Evolutionary conservation across 30 jellyfish, hydroid and myxozoan species (phyloP), one percentile per base, ranked within the genome.

Genomic region (Catostylus mosaicus): DNA sequence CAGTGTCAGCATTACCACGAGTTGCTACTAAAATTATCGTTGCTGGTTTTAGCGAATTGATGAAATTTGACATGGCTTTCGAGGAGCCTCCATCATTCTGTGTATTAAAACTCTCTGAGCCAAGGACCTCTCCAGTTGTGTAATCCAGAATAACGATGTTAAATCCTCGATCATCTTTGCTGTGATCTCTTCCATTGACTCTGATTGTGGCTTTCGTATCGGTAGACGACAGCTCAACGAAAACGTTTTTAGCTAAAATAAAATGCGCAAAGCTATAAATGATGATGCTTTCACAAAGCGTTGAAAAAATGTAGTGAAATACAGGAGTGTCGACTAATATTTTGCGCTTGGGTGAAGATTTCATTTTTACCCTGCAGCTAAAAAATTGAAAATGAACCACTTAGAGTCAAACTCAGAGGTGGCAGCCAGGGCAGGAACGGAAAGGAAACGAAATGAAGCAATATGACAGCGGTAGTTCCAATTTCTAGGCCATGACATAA

Each of bases 91-190:
- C 96, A 63, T 93, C 98, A 0, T 68, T 48, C 43, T 80, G 93
- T 7, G 98, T 93, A 67, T 93, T 96, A 60, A 93, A 93, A 43
- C 78, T 80, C 43, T 86, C 98, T 6, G 96, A 74, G 3, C 90
- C 86, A 32, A 84, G 86, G 8, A 90, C 88, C 26, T 90, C 92
- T 3, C 98, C 98, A 12, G 96, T 86, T 1, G 82, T 75, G 80
- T 66, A 93, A 48, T 93, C 98, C 70, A 93, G 52, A 30, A 93
- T 83, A 8, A 86, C 98, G 31, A 93, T 64, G 67, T 93, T 93
- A 74, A 93, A 93, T 12, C 98, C 98, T 29, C 67, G 79, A n/a
- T 86, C 96, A 61, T 93, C 97, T 38, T 81, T 80, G 90, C 97
- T 86, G 60, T 77, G 57, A 65, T 93, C 98, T 62, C 76, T 81